Conservation (phyloP, 2,888 invertebrate genomes). For the Biston betularia region DNA sequence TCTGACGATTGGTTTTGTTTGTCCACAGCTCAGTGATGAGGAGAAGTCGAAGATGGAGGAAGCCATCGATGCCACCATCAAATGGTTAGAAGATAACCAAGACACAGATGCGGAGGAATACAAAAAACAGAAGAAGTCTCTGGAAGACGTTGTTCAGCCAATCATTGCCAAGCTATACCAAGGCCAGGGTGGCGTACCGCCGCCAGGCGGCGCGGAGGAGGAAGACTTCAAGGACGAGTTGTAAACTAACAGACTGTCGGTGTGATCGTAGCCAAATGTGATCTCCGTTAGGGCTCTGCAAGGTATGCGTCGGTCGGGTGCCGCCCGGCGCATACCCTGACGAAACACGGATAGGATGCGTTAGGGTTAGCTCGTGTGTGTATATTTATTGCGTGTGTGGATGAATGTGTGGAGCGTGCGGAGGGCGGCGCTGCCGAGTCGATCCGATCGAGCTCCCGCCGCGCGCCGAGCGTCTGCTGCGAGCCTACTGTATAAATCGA, state of each 20-base stretch:
- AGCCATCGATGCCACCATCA: constrained; percentile 98
- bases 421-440: constrained; percentile 58
- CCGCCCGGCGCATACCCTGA: constrained; percentile 53
- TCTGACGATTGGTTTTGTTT: constrained; percentile 11
- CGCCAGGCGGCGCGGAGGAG: constrained; percentile 90
- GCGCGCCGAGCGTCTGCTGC: constrained; percentile 50
- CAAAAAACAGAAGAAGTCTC: constrained; percentile 97
- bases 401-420: constrained; percentile 44
- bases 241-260: constrained; percentile 83
- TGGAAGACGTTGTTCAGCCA: constrained; percentile 98
- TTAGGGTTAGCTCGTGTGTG: constrained; percentile 63
- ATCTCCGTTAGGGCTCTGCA: constrained; percentile 66
- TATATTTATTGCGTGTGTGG: constrained; percentile 30
- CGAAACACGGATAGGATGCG: constrained; percentile 60
- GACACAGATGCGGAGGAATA: constrained; percentile 97
- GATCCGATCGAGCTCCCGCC: constrained; percentile 62
- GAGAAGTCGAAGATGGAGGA: constrained; percentile 98
- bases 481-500: constrained; percentile 68
- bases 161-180: constrained; percentile 99
- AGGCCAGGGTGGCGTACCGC: constrained; percentile 92
- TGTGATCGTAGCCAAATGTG: constrained; percentile 73
- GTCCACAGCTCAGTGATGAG: constrained; percentile 88
- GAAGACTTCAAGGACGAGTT: constrained; percentile 95
- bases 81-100: constrained; percentile 98
- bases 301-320: constrained; percentile 50